Evolutionary conservation across 2,888 invertebrate genomes (phyloP), one percentile per base, ranked within the genome.

Genomic region (Hirtodrosophila histrioides): DNA sequence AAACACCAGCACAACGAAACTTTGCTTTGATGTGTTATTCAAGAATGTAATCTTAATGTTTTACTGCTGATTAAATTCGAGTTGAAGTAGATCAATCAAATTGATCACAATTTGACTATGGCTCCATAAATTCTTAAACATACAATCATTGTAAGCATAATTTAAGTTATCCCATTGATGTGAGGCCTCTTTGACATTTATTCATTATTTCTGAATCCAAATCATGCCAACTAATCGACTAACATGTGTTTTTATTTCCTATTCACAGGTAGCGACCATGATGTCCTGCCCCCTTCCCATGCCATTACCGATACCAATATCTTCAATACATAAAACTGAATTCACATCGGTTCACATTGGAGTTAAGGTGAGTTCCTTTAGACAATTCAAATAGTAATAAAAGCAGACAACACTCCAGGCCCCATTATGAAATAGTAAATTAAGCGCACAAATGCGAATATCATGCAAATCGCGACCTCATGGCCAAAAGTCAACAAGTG

Each of bases 231-330:
- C 54, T 27, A 39, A 64, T 37, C 45, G 50, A 57, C 78, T 86
- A 82, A 86, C 82, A 57, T 69, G 65, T 55, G 44, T 66, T 41
- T 72, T 45, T 68, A 36, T 77, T 69, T 76, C 50, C 58, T 75
- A 69, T 86, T 76, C 69, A 61, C 89, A 91, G 91, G 91, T 92
- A 91, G 91, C 92, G 92, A 91, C 92, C 92, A 92, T 92, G 92
- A 92, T 92, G 92, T 92, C 92, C 91, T 92, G 92, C 91, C 91
- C 92, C 89, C 89, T 92, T 88, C 91, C 92, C 83, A 89, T 92
- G 89, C 87, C 91, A 91, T 90, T 92, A 88, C 91, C 92, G 86
- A 88, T 92, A 89, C 89, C 91, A 88, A 90, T 91, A 85, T 79
- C 91, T 88, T 86, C 91, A 88, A 83, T 92, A 89, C 91, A 91